A percentile compares a stretch with the other conserved stretches of the same genome.
These are phyloP conservation scores for Andricus curvator DNA, from an alignment of 2,888 invertebrate genomes.

Conservation along the genomic window DNA sequence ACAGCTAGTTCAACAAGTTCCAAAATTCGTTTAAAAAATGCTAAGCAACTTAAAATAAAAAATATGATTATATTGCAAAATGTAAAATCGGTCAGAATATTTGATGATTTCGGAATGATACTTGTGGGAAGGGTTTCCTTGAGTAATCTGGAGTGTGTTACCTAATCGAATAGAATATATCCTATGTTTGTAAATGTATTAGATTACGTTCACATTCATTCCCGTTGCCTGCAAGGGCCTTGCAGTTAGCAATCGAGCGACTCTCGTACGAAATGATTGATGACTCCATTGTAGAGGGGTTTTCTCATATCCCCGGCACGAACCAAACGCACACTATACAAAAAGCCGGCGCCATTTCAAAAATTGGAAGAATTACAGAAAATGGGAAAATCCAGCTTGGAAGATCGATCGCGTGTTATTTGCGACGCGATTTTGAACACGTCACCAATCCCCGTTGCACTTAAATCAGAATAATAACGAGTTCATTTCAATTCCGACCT, in stretches of 20 bases:
- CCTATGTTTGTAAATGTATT: slow-evolving; percentile 69
- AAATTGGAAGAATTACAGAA: slow-evolving; percentile 75
- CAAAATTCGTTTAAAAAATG: too few species aligned
- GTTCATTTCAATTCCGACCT: not conserved
- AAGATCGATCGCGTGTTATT: slow-evolving; percentile 59
- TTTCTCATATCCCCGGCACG: slow-evolving; percentile 67
- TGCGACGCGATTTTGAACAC: slow-evolving; percentile 49
- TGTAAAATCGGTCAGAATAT: not conserved
- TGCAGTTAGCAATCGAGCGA: slow-evolving; percentile 68
- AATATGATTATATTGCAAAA: not conserved
- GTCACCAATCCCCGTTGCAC: slow-evolving; percentile 46
- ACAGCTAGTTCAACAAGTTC: too few species aligned
- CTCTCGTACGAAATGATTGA: slow-evolving; percentile 76
- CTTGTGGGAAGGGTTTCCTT: not conserved
- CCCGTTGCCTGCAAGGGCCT: slow-evolving; percentile 49
- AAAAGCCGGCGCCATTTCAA: slow-evolving; percentile 70
- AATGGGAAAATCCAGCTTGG: slow-evolving; percentile 67
- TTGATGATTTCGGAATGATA: slow-evolving; percentile 1
- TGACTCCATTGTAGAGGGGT: slow-evolving; percentile 76
- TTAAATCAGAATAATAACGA: slow-evolving; percentile 46
- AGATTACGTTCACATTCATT: slow-evolving; percentile 68
- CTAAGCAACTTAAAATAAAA: not conserved
- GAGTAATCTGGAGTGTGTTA: slow-evolving; percentile 19
- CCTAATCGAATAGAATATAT: slow-evolving; percentile 37
- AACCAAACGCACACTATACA: slow-evolving; percentile 64